Evolutionary conservation across 2,888 invertebrate genomes (phyloP).

Genomic region (Ophioninae sp.): DNA sequence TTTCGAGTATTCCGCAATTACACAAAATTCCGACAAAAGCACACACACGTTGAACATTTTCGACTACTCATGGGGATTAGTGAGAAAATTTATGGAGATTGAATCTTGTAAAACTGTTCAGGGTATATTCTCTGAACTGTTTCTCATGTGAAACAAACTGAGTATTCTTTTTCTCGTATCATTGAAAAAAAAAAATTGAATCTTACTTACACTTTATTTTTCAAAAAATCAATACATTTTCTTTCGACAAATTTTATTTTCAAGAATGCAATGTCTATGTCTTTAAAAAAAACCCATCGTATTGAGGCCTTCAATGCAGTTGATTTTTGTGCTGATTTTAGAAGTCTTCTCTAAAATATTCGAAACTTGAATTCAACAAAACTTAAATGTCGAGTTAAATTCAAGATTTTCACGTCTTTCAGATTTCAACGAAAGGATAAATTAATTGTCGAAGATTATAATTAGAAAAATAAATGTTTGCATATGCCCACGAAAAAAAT

Average conservation of each 20-base stretch:
- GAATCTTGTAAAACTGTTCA: too few species aligned
- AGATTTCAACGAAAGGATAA: neutral
- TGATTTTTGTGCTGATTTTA: neutral
- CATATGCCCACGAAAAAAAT: slow-evolving; percentile 1
- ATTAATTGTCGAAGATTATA: slow-evolving; percentile 1
- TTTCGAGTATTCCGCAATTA: neutral
- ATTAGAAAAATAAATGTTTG: slow-evolving; percentile 41
- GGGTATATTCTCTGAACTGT: neutral
- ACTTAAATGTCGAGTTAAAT: neutral
- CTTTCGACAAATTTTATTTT: neutral
- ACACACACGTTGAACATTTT: neutral
- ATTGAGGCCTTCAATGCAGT: neutral
- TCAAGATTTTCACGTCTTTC: neutral
- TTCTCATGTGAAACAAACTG: neutral
- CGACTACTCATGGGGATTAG: slow-evolving; percentile 5
- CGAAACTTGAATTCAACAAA: neutral
- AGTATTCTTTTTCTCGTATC: neutral
- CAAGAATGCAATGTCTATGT: neutral
- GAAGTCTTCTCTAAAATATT: neutral
- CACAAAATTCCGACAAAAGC: neutral
- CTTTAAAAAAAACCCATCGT: neutral
- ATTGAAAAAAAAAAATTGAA: neutral
- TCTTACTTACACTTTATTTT: neutral
- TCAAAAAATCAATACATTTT: neutral
- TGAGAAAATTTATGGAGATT: neutral